Conservation (phyloP, 2,113 vertebrate species). For the Callocephalon fimbriatum region DNA sequence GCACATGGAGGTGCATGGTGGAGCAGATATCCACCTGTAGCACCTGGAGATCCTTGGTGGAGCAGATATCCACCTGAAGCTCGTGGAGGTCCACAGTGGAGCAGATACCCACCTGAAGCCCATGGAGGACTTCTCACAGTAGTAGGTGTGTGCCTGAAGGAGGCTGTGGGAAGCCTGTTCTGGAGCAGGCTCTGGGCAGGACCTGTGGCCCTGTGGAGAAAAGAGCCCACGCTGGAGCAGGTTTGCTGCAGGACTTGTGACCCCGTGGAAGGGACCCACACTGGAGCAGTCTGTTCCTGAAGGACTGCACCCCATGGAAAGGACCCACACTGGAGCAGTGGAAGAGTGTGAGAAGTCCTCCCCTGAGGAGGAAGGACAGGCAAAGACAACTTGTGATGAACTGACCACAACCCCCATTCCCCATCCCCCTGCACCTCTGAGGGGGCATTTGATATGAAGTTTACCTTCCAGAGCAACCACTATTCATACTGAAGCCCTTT, state of each 20-base stretch:
- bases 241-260: not conserved
- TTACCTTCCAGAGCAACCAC: not conserved
- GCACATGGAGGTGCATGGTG: no score
- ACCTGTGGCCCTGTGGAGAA: not conserved
- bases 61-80: no score
- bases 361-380: not conserved
- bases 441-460: not conserved
- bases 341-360: not conserved
- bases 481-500: fast-evolving
- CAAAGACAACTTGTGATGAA: not conserved
- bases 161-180: fast-evolving
- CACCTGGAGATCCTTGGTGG: no score
- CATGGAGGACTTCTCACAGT: no score
- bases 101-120: no score
- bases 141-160: no score
- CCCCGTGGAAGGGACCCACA: not conserved
- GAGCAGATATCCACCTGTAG: no score
- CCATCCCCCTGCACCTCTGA: not conserved
- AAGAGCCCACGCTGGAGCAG: not conserved
- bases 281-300: not conserved
- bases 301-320: fast-evolving
- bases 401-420: not conserved
- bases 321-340: not conserved
- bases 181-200: not conserved
- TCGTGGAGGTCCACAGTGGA: no score